A percentile compares a stretch with the other conserved stretches of the same genome.
Evolutionary conservation across 2,888 invertebrate genomes (phyloP).

Genomic region (Philopedon plagiatum): DNA sequence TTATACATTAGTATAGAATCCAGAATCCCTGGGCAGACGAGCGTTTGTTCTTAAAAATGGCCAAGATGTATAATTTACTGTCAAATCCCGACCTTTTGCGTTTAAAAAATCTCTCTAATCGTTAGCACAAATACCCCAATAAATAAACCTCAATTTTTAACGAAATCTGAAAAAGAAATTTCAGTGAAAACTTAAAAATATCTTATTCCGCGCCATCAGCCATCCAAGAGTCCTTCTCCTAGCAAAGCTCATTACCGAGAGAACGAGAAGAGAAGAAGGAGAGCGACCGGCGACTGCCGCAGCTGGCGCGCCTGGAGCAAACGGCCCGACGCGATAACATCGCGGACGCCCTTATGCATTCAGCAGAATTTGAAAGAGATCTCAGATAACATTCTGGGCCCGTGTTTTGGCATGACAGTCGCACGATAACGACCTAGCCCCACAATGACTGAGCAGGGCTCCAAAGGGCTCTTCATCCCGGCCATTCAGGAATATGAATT

Average conservation of each 20-base stretch:
- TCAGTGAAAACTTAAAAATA: constrained; percentile 33
- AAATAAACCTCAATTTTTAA: no score
- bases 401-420: constrained; percentile 71
- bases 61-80: no score
- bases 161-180: no score
- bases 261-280: constrained; percentile 21
- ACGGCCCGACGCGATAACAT: constrained; percentile 64
- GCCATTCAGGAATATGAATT: constrained; percentile 51
- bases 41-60: no score
- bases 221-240: constrained; percentile 43
- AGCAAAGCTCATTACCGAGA: constrained; percentile 27
- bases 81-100: no score
- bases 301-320: constrained; percentile 68
- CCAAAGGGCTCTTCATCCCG: constrained; percentile 59
- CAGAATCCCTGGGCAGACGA: no score
- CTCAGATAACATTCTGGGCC: constrained; percentile 70
- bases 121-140: no score
- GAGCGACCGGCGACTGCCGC: constrained; percentile 55
- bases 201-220: constrained; percentile 42
- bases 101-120: no score
- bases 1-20: no score
- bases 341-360: constrained; percentile 70
- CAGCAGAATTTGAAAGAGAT: constrained; percentile 71
- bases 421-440: constrained; percentile 67
- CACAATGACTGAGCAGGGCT: constrained; percentile 50